Base-by-base conservation (phyloP, 2,797 vertebrate species). In the Glyptemys insculpta region DNA sequence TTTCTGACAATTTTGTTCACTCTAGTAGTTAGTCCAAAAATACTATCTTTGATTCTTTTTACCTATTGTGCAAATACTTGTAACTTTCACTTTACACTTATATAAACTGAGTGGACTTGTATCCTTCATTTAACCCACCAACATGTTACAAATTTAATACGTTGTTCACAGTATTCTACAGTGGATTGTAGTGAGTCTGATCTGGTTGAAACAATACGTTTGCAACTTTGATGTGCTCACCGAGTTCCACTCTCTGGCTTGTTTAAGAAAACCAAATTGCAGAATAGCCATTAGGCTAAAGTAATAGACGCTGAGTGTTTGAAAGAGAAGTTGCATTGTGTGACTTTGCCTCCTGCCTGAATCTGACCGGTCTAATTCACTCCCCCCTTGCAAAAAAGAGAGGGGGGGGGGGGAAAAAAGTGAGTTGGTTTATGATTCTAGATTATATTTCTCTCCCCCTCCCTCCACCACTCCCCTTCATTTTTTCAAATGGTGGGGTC, bases 401-500 rank as follows among this genome's bases (percentile, higher is more conserved):
- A 2, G n/a, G n/a, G n/a, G n/a, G n/a, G 12, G 31, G 31, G 31
- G 68, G 76, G 83, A 83, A 76, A 44, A 83, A 85, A 52, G 37
- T 65, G 34, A 68, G 34, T 68, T 68, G 34, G 16, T 95, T 89
- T 83, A 15, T 65, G 41, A 18, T 23, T 21, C 41, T 12, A 44
- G 50, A 79, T 44, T 1, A 1, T 37, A 59, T 86, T 84, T 96
- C 44, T 3, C 79, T 88, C 3, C 25, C 4, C 25, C 27, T 6
- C 92, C 21, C 2, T n/a, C 4, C 74, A 27, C 27, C 31, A 1
- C 31, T 16, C 31, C 7, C 31, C 31, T n/a, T 34, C 59, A 68
- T 95, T 3, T 16, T 93, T 68, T 93, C 49, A 81, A 59, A 15
- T 68, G 34, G 49, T 89, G 80, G 87, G 31, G 93, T 94, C 88